These are phyloP conservation scores for Lophochroa leadbeateri DNA, from an alignment of 2,113 vertebrate genomes.

Conservation along the genomic window DNA sequence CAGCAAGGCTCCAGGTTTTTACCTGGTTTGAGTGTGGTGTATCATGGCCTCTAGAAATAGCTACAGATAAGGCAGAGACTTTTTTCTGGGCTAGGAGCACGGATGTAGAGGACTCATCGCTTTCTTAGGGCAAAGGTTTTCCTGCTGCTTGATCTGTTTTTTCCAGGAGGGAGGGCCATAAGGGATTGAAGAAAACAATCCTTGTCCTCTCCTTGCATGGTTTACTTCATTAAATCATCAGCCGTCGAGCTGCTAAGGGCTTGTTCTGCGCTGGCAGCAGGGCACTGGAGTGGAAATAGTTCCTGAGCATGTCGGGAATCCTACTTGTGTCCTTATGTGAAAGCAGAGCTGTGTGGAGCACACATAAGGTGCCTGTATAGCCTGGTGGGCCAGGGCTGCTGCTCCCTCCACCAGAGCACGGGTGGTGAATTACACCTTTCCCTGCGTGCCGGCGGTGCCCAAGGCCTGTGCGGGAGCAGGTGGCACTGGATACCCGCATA, in stretches of 20 bases:
- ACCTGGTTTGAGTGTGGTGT: rapidly evolving
- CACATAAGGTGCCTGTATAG: not conserved
- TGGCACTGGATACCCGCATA: not conserved
- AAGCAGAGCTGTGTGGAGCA: not conserved
- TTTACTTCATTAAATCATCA: not conserved
- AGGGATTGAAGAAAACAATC: constrained; percentile 20
- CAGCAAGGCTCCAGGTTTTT: not conserved
- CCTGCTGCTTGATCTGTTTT: not conserved
- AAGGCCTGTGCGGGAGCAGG: not conserved
- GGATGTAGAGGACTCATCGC: not conserved
- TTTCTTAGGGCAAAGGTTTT: constrained; percentile 52
- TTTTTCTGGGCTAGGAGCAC: not conserved
- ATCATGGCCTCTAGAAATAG: not conserved
- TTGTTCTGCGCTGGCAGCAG: not conserved
- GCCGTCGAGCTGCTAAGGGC: not conserved
- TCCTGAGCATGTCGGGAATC: not conserved
- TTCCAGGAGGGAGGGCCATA: constrained; percentile 13
- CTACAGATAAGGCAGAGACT: not conserved
- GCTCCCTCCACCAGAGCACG: not conserved
- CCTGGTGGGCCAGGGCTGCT: not conserved
- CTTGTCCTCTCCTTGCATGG: not conserved
- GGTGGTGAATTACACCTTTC: not conserved
- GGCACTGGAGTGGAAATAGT: not conserved
- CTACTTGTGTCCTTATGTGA: not conserved
- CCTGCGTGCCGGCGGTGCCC: not conserved